Base-by-base conservation (phyloP, 92 coral and sea anemone genomes). In the Bergia puertoricense region DNA sequence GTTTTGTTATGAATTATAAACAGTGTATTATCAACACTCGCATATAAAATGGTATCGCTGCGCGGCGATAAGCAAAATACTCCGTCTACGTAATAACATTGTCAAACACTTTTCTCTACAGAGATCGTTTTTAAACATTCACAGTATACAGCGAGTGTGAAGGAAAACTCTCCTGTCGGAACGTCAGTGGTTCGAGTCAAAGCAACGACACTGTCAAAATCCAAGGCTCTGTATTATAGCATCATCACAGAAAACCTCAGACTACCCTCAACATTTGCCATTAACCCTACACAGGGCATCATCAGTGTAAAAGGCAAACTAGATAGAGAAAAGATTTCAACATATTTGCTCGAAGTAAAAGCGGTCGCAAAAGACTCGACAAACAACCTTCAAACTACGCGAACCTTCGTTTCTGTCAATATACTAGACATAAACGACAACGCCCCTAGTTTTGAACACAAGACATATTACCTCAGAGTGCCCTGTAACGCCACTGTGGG, bases 401-500 rank as follows among this genome's bases (percentile, higher is more conserved):
- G 93, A 77, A 90, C 95, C 43, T 97, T 88, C 76, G 96, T 97
- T 38, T 92, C 94, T 41, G 94, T 97, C 6, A 89, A 93, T 76
- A 86, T 97, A 18, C 69, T 90, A 76, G 96, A 95, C 79, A 88
- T 88, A 66, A 95, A 94, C 79, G 96, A 92, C 76, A 82, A 93
- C 73, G 88, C 89, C 4, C 96, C 98, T 73, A 42, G 80, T 16
- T 95, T 97, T 82, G 90, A 91, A 9, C 93, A 85, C 57, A 81
- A 94, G 8, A 91, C 97, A 4, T 94, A 94, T 72, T 76, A 90
- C 86, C 79, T 97, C 30, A 91, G 66, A 44, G 92, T 97, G 36
- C 99, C 99, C 1, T 97, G 99, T 68, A 95, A 95, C 85, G 92
- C 89, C 11, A 92, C 93, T 43, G 92, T 81, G 65, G 98, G 98